Evolutionary conservation across 2,113 vertebrate species (phyloP).

Genomic region (Microcebus lehilahytsara): DNA sequence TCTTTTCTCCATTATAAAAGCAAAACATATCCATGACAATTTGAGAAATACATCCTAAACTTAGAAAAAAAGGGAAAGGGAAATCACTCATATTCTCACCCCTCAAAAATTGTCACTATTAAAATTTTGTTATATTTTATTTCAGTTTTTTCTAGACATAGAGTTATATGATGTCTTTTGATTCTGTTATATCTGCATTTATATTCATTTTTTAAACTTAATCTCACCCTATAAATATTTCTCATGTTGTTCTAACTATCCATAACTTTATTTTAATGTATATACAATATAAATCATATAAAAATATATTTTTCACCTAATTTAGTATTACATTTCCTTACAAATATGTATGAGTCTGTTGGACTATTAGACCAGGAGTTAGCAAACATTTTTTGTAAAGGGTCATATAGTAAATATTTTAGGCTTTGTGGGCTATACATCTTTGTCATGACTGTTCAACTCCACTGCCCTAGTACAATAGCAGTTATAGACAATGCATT

Average conservation of each 20-base stretch:
- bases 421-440: background rate
- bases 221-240: background rate
- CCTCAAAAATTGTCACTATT: background rate
- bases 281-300: background rate
- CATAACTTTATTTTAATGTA: conserved; percentile 13
- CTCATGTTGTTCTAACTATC: background rate
- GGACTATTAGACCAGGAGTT: background rate
- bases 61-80: background rate
- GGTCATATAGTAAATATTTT: background rate
- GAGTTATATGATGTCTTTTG: background rate
- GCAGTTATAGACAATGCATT: background rate
- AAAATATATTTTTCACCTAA: background rate
- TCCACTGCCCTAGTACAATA: background rate
- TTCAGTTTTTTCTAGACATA: background rate
- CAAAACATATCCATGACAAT: background rate
- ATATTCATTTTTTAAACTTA: background rate
- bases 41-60: background rate
- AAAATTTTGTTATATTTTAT: background rate
- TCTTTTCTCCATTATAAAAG: background rate
- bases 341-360: background rate
- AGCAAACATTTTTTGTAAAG: background rate
- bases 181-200: background rate
- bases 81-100: background rate
- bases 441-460: background rate
- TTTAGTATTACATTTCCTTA: background rate